Conservation (phyloP, 2,797 vertebrate species). For the Tangara arthus region DNA sequence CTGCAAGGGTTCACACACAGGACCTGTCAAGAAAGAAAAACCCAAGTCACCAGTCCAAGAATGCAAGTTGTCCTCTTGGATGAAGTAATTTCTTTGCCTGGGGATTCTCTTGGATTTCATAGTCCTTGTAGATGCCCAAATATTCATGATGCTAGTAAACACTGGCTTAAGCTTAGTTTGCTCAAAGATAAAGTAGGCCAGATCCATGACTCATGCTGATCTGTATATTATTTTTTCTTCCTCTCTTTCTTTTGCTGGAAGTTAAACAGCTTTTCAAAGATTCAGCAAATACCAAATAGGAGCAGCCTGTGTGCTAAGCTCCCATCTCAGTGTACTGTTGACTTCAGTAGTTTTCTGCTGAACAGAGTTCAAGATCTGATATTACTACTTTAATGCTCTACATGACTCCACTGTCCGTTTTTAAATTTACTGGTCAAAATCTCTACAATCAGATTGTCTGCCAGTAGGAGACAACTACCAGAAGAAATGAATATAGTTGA, state of each 20-base stretch:
- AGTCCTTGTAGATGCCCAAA: background rate
- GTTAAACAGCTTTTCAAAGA: background rate
- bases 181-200: background rate
- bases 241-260: background rate
- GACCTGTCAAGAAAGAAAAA: background rate
- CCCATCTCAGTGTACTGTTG: background rate
- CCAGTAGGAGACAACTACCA: background rate
- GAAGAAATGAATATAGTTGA: background rate
- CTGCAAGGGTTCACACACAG: fast-evolving
- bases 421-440: background rate
- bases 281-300: background rate
- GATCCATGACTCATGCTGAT: slow-evolving; percentile 9
- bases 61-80: background rate
- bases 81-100: background rate
- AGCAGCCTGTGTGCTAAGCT: background rate
- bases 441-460: background rate
- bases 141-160: background rate
- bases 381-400: background rate
- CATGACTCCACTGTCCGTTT: background rate
- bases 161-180: background rate
- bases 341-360: background rate
- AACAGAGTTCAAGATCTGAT: background rate
- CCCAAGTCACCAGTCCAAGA: background rate
- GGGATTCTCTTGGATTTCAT: background rate
- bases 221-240: background rate